Conservation (phyloP, 2,888 invertebrate genomes). For the Lasioglossum zephyrum region DNA sequence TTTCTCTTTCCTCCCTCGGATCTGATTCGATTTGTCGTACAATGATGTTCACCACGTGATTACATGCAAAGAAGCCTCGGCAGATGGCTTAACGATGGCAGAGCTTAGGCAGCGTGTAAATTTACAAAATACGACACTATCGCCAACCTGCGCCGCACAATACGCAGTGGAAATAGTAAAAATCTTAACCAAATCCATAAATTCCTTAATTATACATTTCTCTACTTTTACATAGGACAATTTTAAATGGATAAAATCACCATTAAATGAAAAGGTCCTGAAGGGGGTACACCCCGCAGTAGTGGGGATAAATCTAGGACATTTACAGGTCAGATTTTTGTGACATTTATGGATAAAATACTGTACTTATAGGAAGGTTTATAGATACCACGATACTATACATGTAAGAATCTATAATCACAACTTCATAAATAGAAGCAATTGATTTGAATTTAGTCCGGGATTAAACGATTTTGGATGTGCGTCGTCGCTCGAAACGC, state of each 20-base stretch:
- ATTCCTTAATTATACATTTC: background rate
- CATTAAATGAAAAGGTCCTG: too few species aligned
- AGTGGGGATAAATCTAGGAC: too few species aligned
- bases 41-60: constrained; percentile 72
- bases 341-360: too few species aligned
- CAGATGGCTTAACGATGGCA: constrained; percentile 55
- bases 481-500: constrained; percentile 18
- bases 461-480: background rate
- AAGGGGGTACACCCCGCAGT: too few species aligned
- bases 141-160: background rate
- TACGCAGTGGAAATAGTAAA: background rate
- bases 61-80: constrained; percentile 67
- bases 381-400: too few species aligned
- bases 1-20: constrained; percentile 43
- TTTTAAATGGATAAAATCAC: too few species aligned
- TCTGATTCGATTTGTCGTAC: constrained; percentile 77
- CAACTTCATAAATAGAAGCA: background rate
- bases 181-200: background rate
- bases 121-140: constrained; percentile 60
- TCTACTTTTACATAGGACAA: too few species aligned
- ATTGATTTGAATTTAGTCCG: background rate
- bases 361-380: too few species aligned
- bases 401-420: too few species aligned
- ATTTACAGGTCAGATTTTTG: too few species aligned
- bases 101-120: constrained; percentile 62